Evolutionary conservation across 2,888 invertebrate species (phyloP).

Genomic region (Pegoplata infirma): DNA sequence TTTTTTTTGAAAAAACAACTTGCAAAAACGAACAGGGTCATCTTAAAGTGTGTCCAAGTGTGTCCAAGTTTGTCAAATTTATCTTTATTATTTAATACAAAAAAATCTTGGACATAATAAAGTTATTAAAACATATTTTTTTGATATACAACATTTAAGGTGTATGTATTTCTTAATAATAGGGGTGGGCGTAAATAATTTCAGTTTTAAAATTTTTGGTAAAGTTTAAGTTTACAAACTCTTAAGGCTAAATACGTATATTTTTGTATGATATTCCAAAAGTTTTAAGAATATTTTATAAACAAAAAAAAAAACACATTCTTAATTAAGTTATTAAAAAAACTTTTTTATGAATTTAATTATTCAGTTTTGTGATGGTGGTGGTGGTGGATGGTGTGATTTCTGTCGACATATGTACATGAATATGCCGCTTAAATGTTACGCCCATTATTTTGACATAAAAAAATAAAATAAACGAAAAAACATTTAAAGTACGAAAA

Average conservation of each 20-base stretch:
- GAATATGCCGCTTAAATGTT: slow-evolving; percentile 53
- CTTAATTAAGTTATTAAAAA: slow-evolving; percentile 57
- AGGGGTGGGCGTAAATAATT: slow-evolving; percentile 57
- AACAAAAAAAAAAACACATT: slow-evolving; percentile 3
- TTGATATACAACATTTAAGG: neutral
- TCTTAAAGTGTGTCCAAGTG: neutral
- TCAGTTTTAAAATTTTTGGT: slow-evolving; percentile 39
- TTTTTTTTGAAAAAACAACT: neutral
- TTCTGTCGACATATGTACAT: slow-evolving; percentile 37
- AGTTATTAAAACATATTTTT: slow-evolving; percentile 35
- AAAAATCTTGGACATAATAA: neutral
- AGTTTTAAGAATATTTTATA: neutral
- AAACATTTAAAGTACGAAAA: slow-evolving; percentile 22
- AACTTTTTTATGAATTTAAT: slow-evolving; percentile 43
- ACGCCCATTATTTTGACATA: slow-evolving; percentile 58
- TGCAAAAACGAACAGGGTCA: neutral
- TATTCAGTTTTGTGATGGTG: slow-evolving; percentile 41
- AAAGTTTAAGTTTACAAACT: too few species aligned
- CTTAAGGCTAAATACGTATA: slow-evolving; percentile 37
- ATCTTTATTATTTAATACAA: neutral
- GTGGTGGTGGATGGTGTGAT: slow-evolving; percentile 44
- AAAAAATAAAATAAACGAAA: too few species aligned
- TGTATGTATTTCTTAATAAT: neutral
- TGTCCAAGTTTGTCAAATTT: neutral
- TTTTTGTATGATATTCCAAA: neutral